Evolutionary conservation across 37 sponge, comb jelly and placozoan species (phyloP).

Genomic region (Axinella damicornis): DNA sequence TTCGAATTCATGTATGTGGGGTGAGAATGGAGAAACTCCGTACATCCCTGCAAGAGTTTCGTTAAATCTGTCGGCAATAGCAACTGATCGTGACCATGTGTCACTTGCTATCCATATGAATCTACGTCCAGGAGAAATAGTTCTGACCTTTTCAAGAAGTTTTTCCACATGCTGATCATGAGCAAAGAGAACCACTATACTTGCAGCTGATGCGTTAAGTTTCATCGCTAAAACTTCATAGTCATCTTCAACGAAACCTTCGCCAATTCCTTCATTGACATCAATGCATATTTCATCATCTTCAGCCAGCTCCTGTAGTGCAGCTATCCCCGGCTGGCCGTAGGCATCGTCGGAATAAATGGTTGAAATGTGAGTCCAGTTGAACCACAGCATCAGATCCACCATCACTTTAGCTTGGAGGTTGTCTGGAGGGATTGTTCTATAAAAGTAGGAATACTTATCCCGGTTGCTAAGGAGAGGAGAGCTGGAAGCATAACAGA

Average conservation of each 20-base stretch:
- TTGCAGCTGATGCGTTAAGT: slow-evolving; percentile 19
- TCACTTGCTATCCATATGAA: slow-evolving; percentile 85
- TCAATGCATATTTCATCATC: slow-evolving; percentile 52
- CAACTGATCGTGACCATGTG: slow-evolving; percentile 41
- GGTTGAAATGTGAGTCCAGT: slow-evolving; percentile 63
- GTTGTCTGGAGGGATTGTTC: slow-evolving; percentile 76
- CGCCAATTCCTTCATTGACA: not conserved
- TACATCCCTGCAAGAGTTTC: slow-evolving; percentile 49
- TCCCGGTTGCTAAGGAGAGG: slow-evolving; percentile 64
- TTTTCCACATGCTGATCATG: not conserved
- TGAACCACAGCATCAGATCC: slow-evolving; percentile 47
- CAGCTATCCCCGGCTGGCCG: slow-evolving; percentile 53
- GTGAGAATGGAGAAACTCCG: slow-evolving; percentile 42
- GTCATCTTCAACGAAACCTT: not conserved
- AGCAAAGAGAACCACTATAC: slow-evolving; percentile 46
- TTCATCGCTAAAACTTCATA: not conserved
- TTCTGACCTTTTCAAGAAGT: not conserved
- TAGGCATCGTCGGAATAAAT: slow-evolving; percentile 41
- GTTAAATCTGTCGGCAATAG: not conserved
- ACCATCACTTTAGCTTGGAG: slow-evolving; percentile 78
- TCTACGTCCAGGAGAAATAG: not conserved
- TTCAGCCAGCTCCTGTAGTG: slow-evolving; percentile 18
- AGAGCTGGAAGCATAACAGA: slow-evolving; percentile 79
- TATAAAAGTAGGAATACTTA: slow-evolving; percentile 70
- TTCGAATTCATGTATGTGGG: slow-evolving; percentile 16